A percentile compares a stretch with the other conserved stretches of the same genome.
Evolutionary conservation across 2,888 invertebrate genomes (phyloP).

Genomic region (Tipula confusa): DNA sequence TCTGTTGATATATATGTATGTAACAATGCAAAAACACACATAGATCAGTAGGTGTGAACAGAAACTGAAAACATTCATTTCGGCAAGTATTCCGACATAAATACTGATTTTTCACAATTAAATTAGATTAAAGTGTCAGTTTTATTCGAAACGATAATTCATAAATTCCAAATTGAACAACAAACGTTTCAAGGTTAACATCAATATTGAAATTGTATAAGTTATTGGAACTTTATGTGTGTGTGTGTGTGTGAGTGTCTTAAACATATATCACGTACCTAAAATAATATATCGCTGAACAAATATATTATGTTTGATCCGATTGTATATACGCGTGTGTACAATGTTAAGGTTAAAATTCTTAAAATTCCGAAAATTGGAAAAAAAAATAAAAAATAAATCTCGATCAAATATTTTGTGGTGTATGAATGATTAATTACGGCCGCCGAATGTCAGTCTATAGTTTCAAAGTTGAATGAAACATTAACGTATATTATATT

Average conservation of each 20-base stretch:
- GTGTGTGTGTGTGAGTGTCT: background rate
- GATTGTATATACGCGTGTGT: background rate
- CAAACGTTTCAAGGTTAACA: background rate
- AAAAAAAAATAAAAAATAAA: too few species aligned
- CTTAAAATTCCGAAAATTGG: background rate
- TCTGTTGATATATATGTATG: too few species aligned
- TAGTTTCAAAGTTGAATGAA: background rate
- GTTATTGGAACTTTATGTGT: background rate
- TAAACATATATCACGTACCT: background rate
- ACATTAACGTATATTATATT: background rate
- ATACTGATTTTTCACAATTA: conserved; percentile 20
- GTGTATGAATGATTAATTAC: background rate
- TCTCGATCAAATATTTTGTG: background rate
- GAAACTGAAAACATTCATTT: background rate
- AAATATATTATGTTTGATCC: background rate
- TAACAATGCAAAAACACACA: too few species aligned
- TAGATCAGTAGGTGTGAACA: conserved; percentile 3
- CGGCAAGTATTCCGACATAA: background rate
- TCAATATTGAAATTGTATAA: background rate
- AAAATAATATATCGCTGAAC: too few species aligned
- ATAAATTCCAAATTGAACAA: background rate
- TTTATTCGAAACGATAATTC: background rate
- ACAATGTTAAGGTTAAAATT: conserved; percentile 21
- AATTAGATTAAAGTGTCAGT: background rate
- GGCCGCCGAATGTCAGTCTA: background rate